A percentile compares a stretch with the other conserved stretches of the same genome.
Conservation (phyloP, 1,140 invertebrate genomes). For the Andrena cerasifolii region DNA sequence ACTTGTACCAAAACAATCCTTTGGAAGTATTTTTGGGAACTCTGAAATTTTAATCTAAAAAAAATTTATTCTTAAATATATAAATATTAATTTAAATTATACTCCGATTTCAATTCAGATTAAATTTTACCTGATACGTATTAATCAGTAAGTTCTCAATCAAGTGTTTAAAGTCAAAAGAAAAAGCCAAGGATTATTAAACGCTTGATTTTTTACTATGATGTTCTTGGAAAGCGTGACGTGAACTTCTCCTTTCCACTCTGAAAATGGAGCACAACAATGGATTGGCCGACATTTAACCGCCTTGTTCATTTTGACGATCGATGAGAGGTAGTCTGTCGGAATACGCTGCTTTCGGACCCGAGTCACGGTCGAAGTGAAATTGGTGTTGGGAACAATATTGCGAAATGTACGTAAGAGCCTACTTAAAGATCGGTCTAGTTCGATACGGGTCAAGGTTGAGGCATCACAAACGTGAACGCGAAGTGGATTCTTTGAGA, state of each 20-base stretch:
- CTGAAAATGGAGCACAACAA: not conserved
- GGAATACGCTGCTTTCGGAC: constrained; percentile 58
- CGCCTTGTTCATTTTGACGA: not conserved
- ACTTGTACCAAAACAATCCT: too few relatives aligned
- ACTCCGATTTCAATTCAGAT: not conserved
- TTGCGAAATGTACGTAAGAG: constrained; percentile 74
- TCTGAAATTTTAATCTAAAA: too few relatives aligned
- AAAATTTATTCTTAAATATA: too few relatives aligned
- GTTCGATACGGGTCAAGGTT: constrained; percentile 75
- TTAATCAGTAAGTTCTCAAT: too few relatives aligned
- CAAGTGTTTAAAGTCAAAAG: too few relatives aligned
- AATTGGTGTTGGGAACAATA: constrained; percentile 73
- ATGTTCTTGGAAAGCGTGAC: constrained; percentile 10
- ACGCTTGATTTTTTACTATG: not conserved
- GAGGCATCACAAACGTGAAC: constrained; percentile 28
- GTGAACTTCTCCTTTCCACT: not conserved
- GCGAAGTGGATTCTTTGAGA: constrained; percentile 19
- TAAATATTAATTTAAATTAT: not conserved
- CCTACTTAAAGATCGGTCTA: constrained; percentile 71
- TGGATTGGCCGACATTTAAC: not conserved
- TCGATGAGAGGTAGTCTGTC: not conserved
- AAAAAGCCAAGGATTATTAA: too few relatives aligned
- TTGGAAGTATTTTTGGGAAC: too few relatives aligned
- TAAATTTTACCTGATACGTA: too few relatives aligned
- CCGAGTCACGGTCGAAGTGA: constrained; percentile 80